These are phyloP conservation scores for Anguilla obscura DNA, from an alignment of 2,797 vertebrate species.

Conservation along the genomic window DNA sequence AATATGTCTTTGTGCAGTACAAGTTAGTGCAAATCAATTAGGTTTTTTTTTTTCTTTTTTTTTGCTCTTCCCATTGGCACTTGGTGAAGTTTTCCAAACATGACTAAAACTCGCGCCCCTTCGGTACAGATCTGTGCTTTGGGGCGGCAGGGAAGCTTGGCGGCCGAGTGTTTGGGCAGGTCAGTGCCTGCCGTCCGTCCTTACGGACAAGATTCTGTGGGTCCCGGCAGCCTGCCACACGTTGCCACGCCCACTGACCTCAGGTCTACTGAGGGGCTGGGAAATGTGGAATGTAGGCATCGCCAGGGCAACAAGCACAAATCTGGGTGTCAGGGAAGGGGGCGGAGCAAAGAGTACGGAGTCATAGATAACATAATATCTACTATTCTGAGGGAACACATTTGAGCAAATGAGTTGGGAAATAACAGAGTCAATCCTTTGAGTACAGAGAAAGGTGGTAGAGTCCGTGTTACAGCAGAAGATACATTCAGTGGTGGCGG, in stretches of 20 bases:
- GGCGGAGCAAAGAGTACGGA: slow-evolving; percentile 47
- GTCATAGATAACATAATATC: slow-evolving; percentile 15
- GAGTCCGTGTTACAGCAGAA: slow-evolving; percentile 39
- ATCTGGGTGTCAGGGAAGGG: slow-evolving; percentile 43
- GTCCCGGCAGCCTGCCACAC: neutral
- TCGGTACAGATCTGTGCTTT: slow-evolving; percentile 51
- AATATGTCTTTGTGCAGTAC: slow-evolving; percentile 73
- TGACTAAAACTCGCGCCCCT: slow-evolving; percentile 50
- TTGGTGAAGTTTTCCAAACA: slow-evolving; percentile 72
- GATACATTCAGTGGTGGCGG: slow-evolving; percentile 55
- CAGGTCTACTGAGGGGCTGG: neutral
- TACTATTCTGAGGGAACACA: slow-evolving; percentile 18
- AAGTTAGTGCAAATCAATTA: slow-evolving; percentile 78
- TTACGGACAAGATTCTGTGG: neutral
- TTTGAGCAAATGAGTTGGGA: slow-evolving; percentile 14
- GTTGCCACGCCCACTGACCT: neutral
- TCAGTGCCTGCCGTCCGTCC: neutral
- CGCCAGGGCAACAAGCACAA: slow-evolving; percentile 44
- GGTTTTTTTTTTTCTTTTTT: slow-evolving; percentile 46
- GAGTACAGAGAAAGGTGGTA: slow-evolving; percentile 18
- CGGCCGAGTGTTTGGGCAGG: slow-evolving; percentile 19
- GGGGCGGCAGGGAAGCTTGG: slow-evolving; percentile 49
- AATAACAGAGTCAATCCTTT: slow-evolving; percentile 12
- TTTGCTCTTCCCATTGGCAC: slow-evolving; percentile 78
- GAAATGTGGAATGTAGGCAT: slow-evolving; percentile 37